A percentile compares a stretch with the other conserved stretches of the same genome.
Conservation (phyloP, 2,113 vertebrate species). For the Athene noctua region DNA sequence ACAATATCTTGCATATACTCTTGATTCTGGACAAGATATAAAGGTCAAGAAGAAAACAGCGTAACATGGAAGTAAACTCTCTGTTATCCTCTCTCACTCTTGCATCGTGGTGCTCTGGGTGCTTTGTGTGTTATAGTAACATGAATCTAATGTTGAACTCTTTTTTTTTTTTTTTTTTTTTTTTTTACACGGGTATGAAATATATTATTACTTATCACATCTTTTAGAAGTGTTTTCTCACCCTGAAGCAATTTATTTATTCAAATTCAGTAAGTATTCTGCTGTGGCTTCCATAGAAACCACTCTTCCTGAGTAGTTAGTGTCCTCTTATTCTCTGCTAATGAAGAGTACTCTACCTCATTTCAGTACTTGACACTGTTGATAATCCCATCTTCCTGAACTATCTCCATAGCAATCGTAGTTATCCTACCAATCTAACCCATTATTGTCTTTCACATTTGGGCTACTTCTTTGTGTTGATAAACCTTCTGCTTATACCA, state of each 20-base stretch:
- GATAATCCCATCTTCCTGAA: neutral
- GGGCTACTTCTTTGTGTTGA: neutral
- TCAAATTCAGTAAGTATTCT: neutral
- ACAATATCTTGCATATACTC: neutral
- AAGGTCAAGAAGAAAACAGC: neutral
- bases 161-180: neutral
- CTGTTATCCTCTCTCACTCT: neutral
- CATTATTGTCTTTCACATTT: neutral
- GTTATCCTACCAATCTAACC: neutral
- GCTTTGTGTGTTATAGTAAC: neutral
- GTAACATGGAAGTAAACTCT: neutral
- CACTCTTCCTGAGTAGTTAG: neutral
- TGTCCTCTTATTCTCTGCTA: neutral
- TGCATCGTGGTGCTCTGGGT: neutral
- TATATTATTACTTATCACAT: neutral
- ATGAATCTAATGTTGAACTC: neutral
- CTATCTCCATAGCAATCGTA: neutral
- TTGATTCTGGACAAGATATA: neutral
- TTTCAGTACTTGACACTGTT: neutral
- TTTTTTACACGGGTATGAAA: neutral
- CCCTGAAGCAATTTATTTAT: neutral
- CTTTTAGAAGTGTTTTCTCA: neutral
- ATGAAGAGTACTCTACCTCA: neutral
- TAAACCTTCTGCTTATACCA: neutral
- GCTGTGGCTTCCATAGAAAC: constrained; percentile 12